phyloP scores from a whole-genome alignment of 2,113 vertebrate genomes.

The Sylvietta virens region DNA sequence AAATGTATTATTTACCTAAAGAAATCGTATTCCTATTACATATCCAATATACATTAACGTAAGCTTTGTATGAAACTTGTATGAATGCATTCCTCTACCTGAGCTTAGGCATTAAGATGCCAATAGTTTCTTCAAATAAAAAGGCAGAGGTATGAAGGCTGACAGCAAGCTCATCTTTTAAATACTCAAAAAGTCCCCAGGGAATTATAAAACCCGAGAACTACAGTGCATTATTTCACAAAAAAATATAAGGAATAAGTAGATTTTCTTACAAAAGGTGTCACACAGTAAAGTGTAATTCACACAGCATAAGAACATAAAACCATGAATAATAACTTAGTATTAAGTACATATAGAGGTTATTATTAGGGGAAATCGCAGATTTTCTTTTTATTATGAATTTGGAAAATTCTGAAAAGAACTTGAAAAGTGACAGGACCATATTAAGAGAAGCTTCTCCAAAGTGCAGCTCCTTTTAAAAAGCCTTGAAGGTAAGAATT shows the following conservation, averaged over 20 bases:
- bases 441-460: not conserved
- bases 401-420: not conserved
- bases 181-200: not conserved
- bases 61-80: not conserved
- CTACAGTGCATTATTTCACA: not conserved
- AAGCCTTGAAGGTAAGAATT: not conserved
- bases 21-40: not conserved
- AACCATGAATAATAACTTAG: slow-evolving; percentile 12
- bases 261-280: slow-evolving; percentile 6
- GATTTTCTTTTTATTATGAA: not conserved
- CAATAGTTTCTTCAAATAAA: not conserved
- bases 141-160: not conserved
- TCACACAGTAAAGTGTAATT: not conserved
- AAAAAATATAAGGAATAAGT: not conserved
- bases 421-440: not conserved
- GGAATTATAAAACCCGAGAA: not conserved
- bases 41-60: not conserved
- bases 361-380: not conserved
- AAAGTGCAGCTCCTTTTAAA: not conserved
- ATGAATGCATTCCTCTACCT: not conserved
- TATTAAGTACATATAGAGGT: not conserved
- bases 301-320: not conserved
- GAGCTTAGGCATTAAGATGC: not conserved
- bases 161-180: slow-evolving; percentile 4
- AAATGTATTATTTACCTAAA: not conserved